A percentile compares a stretch with the other conserved stretches of the same genome.
Evolutionary conservation across 1,140 invertebrate species (phyloP).

Genomic region (Heliconius congener): DNA sequence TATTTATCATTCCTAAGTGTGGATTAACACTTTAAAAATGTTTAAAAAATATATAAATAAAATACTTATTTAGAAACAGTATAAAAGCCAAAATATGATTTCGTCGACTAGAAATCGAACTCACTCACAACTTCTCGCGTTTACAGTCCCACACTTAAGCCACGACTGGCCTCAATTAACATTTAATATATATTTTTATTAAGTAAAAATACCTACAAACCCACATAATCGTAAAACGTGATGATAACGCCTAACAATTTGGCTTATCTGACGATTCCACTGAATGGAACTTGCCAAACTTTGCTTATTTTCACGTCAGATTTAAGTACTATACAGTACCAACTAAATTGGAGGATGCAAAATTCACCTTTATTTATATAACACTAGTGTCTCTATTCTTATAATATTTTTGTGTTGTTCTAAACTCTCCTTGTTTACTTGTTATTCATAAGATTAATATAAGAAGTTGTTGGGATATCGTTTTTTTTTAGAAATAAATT

Average conservation of each 20-base stretch:
- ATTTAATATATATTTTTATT: too few relatives aligned
- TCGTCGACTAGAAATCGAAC: too few relatives aligned
- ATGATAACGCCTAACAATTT: conserved; percentile 8
- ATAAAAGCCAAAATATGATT: too few relatives aligned
- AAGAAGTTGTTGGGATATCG: background rate
- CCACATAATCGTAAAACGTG: background rate
- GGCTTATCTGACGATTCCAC: conserved; percentile 17
- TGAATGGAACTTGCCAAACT: conserved; percentile 22
- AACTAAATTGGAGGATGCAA: background rate
- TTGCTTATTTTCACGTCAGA: conserved; percentile 20
- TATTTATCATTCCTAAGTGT: too few relatives aligned
- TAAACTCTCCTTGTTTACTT: background rate
- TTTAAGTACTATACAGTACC: background rate
- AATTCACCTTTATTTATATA: background rate
- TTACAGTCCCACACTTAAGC: too few relatives aligned
- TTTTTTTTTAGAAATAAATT: background rate
- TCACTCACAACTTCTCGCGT: too few relatives aligned
- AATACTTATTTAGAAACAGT: too few relatives aligned
- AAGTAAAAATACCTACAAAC: background rate
- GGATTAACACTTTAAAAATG: too few relatives aligned
- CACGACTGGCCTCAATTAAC: too few relatives aligned
- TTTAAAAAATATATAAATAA: too few relatives aligned
- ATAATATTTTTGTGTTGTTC: background rate
- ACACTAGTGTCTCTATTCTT: background rate
- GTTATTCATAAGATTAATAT: background rate